A percentile compares a stretch with the other conserved stretches of the same genome.
Conservation (phyloP, 2,888 invertebrate genomes). For the Epinotia ramella region DNA sequence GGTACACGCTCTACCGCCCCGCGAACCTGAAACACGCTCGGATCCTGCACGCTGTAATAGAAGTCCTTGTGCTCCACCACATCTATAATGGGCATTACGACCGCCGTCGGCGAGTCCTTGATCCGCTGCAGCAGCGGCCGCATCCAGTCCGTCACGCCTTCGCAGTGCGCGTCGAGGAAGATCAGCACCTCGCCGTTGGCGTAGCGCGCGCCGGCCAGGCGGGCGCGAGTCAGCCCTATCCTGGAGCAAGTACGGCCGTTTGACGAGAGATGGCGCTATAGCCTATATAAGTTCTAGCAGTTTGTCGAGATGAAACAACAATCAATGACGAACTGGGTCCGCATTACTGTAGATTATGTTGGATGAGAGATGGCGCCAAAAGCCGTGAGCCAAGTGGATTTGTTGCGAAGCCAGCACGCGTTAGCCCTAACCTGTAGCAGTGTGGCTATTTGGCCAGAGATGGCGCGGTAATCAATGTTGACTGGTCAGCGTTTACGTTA, state of each 20-base stretch:
- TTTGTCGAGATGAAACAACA: neutral
- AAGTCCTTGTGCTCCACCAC: slow-evolving; percentile 93
- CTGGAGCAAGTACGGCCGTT: slow-evolving; percentile 86
- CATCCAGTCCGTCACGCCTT: slow-evolving; percentile 92
- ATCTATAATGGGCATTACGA: slow-evolving; percentile 98
- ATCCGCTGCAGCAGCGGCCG: slow-evolving; percentile 95
- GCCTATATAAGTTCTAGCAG: neutral
- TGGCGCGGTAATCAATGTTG: slow-evolving; percentile 1
- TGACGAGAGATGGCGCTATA: slow-evolving; percentile 20
- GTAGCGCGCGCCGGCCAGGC: slow-evolving; percentile 93
- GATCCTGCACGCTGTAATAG: slow-evolving; percentile 88
- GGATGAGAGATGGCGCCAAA: neutral
- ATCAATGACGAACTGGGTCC: too few relatives aligned
- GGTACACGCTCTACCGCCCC: slow-evolving; percentile 13
- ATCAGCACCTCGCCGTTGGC: slow-evolving; percentile 92
- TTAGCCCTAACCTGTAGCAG: neutral
- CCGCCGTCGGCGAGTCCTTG: slow-evolving; percentile 91
- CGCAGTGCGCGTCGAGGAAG: slow-evolving; percentile 97
- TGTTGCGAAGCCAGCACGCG: neutral
- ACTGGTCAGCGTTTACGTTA: too few relatives aligned
- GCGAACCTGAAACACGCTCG: slow-evolving; percentile 76
- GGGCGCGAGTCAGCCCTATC: slow-evolving; percentile 93
- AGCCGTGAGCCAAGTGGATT: neutral
- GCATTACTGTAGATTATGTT: neutral
- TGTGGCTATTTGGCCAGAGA: neutral